Conservation (phyloP, 2,113 vertebrate genomes). For the Oreochromis niloticus region DNA sequence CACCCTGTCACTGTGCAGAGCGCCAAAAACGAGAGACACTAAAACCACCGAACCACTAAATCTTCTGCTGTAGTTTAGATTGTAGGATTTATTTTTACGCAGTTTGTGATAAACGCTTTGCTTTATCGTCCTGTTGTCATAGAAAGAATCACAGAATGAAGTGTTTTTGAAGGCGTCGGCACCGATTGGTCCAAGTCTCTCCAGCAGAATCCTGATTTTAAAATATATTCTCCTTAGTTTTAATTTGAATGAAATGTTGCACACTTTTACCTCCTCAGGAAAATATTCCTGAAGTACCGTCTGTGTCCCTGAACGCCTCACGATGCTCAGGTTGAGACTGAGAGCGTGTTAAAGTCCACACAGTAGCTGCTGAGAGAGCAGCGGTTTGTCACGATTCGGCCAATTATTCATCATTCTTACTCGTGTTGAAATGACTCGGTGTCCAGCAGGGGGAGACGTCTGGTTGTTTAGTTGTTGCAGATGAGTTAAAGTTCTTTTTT, state of each 20-base stretch:
- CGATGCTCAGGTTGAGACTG: not conserved
- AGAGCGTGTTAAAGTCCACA: not conserved
- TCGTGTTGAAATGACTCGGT: not conserved
- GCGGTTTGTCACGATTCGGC: no score
- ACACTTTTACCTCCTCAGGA: not conserved
- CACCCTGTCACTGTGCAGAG: not conserved
- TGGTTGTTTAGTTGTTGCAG: not conserved
- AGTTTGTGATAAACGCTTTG: not conserved
- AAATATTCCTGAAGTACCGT: not conserved
- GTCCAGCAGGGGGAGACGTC: not conserved
- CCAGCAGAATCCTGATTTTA: not conserved
- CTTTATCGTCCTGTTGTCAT: not conserved
- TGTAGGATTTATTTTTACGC: not conserved
- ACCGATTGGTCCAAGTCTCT: not conserved
- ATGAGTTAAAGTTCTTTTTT: not conserved
- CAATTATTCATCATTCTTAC: rapidly evolving
- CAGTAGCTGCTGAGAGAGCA: no score
- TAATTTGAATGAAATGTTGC: not conserved
- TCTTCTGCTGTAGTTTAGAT: not conserved
- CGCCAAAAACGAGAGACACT: not conserved
- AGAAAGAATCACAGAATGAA: not conserved
- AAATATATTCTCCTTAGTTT: not conserved
- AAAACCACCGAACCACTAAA: conserved; percentile 6
- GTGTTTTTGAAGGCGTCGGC: not conserved
- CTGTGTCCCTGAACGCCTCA: not conserved